Conservation (phyloP, 2,888 invertebrate species). For the Drosophila longiperda region DNA sequence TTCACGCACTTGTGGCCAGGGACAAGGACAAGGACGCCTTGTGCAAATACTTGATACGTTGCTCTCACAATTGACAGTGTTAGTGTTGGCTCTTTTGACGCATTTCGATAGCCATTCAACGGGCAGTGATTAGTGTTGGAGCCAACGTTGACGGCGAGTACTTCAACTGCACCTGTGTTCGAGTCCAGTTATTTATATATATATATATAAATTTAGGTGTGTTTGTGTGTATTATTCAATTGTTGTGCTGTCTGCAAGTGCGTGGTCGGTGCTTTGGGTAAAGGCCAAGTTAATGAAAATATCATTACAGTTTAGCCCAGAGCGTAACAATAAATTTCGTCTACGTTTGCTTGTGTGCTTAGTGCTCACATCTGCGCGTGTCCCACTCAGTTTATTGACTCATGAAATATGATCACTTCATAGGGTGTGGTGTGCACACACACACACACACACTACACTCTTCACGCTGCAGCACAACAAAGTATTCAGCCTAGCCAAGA, state of each 20-base stretch:
- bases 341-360: constrained; percentile 13
- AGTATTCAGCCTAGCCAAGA: not conserved
- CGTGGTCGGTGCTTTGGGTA: constrained; percentile 69
- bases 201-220: not conserved
- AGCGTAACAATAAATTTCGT: constrained; percentile 65
- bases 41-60: constrained; percentile 67
- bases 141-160: constrained; percentile 23
- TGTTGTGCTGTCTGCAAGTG: constrained; percentile 46
- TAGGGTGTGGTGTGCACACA: constrained; percentile 57
- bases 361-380: constrained; percentile 49
- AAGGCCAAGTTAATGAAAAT: constrained; percentile 81
- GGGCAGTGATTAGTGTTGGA: constrained; percentile 61
- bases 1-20: constrained; percentile 53
- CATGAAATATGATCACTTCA: constrained; percentile 79
- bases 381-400: constrained; percentile 73
- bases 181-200: not conserved
- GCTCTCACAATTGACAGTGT: constrained; percentile 66
- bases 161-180: constrained; percentile 62
- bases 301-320: constrained; percentile 78
- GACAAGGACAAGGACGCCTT: constrained; percentile 80
- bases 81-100: constrained; percentile 65
- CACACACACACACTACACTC: constrained; percentile 1
- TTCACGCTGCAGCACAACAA: not conserved
- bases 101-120: constrained; percentile 71
- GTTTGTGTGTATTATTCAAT: constrained; percentile 52